Percentiles rank a stretch among this genome's conserved stretches.
phyloP scores from a whole-genome alignment of 2,797 vertebrate genomes.

The Liasis olivaceus region DNA sequence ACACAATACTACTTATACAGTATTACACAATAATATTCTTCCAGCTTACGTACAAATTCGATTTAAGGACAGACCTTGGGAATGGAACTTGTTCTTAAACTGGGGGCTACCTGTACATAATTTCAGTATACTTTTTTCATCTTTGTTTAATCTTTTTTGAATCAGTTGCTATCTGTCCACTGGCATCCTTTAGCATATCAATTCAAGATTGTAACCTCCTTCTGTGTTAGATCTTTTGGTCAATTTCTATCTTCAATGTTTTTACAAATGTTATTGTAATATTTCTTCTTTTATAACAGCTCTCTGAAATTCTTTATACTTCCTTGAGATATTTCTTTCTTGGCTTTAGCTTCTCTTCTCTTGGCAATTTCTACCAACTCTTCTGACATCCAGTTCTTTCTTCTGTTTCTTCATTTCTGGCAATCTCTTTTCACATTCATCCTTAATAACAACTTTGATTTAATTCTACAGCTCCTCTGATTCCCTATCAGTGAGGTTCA shows the following conservation, averaged over 20 bases:
- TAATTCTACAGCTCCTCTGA: background rate
- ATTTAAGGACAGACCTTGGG: no score
- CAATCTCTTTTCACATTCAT: background rate
- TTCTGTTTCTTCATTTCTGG: background rate
- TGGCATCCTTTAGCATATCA: background rate
- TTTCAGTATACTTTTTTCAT: no score
- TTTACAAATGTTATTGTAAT: background rate
- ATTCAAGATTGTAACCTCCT: background rate
- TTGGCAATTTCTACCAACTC: background rate
- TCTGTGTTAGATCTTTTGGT: background rate
- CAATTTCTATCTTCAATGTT: background rate
- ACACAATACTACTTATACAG: no score
- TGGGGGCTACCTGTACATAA: no score
- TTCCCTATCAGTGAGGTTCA: background rate
- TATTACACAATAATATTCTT: no score
- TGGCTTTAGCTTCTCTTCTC: background rate
- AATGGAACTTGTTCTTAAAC: no score
- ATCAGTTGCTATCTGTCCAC: background rate
- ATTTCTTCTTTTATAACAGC: background rate
- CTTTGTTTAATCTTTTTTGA: no score
- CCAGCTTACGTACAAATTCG: no score
- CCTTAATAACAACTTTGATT: background rate
- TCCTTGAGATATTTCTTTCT: background rate
- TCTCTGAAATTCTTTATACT: background rate
- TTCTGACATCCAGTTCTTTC: background rate